Conservation (phyloP, 2,888 invertebrate species). For the Tenthredo livida region DNA sequence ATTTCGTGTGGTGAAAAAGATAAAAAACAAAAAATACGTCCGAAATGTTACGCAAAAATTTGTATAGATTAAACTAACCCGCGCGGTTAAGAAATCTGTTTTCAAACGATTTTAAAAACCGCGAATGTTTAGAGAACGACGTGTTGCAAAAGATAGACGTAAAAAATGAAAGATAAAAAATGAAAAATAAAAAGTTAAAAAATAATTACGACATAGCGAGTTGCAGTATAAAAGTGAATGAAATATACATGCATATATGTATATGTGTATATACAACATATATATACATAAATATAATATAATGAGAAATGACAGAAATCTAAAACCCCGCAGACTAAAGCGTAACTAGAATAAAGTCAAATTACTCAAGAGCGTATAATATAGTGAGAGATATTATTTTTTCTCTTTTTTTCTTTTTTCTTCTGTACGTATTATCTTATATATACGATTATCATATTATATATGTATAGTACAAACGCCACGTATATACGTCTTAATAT, state of each 20-base stretch:
- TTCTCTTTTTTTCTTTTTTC: not conserved
- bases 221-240: not conserved
- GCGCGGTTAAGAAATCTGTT: not conserved
- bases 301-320: conserved; percentile 4
- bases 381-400: not conserved
- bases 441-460: not conserved
- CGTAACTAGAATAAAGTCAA: conserved; percentile 30
- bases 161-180: not conserved
- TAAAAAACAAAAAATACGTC: not conserved
- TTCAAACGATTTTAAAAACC: not conserved
- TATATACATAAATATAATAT: not conserved
- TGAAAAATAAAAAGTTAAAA: not conserved
- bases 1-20: not conserved
- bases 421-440: not conserved
- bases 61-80: not conserved
- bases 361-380: not conserved
- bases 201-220: not conserved
- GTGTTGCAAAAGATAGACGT: not conserved
- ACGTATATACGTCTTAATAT: not conserved
- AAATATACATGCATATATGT: not conserved
- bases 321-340: not conserved
- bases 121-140: not conserved
- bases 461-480: not conserved
- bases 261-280: not conserved
- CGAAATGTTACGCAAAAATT: too few relatives aligned